phyloP scores from a whole-genome alignment of 2,113 vertebrate species.

The Syrmaticus mikado region DNA sequence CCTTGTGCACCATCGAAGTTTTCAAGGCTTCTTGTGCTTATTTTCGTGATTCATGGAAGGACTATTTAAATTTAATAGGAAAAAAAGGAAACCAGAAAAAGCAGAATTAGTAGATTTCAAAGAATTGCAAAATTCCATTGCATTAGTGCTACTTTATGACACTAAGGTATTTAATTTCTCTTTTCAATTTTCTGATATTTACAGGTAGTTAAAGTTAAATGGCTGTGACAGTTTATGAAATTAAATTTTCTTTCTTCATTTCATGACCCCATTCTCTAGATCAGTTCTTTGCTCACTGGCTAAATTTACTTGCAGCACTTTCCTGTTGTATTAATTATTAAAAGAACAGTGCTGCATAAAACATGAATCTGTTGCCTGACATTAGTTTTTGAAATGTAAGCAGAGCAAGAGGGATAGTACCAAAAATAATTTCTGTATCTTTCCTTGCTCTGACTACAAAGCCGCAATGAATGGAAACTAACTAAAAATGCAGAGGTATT shows the following conservation, averaged over 20 bases:
- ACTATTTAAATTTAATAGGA: not conserved
- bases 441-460: not conserved
- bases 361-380: constrained; percentile 68
- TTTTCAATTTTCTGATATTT: constrained; percentile 59
- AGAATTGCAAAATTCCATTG: not conserved
- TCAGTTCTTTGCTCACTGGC: constrained; percentile 1
- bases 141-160: constrained; percentile 20
- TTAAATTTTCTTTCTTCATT: constrained; percentile 69
- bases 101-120: not conserved
- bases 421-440: constrained; percentile 34
- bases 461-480: not conserved
- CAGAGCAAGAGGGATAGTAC: constrained; percentile 34
- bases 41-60: not conserved
- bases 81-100: not conserved
- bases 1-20: not conserved
- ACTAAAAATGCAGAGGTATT: not conserved
- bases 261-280: constrained; percentile 40
- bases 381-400: constrained; percentile 68
- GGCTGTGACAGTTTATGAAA: constrained; percentile 17
- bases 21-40: not conserved
- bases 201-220: constrained; percentile 64
- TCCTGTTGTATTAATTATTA: constrained; percentile 72
- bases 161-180: constrained; percentile 32
- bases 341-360: constrained; percentile 73
- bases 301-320: constrained; percentile 65